These are phyloP conservation scores for Galeopsomyia nigrocyanea DNA, from an alignment of 2,888 invertebrate species.

Conservation along the genomic window DNA sequence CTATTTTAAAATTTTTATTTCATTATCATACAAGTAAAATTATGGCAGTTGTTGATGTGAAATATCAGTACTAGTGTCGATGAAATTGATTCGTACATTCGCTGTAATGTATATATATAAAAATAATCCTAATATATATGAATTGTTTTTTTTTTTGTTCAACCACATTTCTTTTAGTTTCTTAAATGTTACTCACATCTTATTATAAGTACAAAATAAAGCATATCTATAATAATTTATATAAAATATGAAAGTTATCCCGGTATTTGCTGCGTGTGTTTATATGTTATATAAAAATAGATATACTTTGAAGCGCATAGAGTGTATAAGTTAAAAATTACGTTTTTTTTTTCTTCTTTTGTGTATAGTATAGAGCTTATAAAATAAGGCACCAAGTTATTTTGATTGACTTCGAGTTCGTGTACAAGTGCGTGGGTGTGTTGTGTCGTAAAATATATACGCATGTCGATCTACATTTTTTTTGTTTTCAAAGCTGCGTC, in stretches of 20 bases:
- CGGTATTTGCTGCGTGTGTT: neutral
- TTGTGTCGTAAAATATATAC: slow-evolving; percentile 4
- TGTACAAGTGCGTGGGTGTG: neutral
- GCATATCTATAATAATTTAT: slow-evolving; percentile 27
- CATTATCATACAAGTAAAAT: too few relatives aligned
- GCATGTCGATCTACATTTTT: slow-evolving; percentile 7
- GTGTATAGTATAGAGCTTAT: neutral
- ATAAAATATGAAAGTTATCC: slow-evolving; percentile 20
- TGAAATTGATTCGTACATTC: too few relatives aligned
- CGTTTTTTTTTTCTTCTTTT: slow-evolving; percentile 12
- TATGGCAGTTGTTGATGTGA: too few relatives aligned
- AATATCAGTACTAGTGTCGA: too few relatives aligned
- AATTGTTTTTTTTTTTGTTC: too few relatives aligned
- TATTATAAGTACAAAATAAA: slow-evolving; percentile 21
- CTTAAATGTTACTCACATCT: neutral
- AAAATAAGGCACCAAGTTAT: slow-evolving; percentile 1
- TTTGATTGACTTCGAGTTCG: slow-evolving; percentile 5
- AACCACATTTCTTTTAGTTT: neutral
- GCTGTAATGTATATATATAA: slow-evolving; percentile 9
- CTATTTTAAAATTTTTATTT: too few relatives aligned
- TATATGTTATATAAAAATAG: slow-evolving; percentile 16
- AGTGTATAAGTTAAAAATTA: slow-evolving; percentile 2
- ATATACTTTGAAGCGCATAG: slow-evolving; percentile 1
- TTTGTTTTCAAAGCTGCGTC: slow-evolving; percentile 10
- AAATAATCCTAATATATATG: slow-evolving; percentile 20